A percentile compares a stretch with the other conserved stretches of the same genome.
These are phyloP conservation scores for Caenorhabditis briggsae DNA, from an alignment of 1,140 invertebrate genomes.

Conservation along the genomic window DNA sequence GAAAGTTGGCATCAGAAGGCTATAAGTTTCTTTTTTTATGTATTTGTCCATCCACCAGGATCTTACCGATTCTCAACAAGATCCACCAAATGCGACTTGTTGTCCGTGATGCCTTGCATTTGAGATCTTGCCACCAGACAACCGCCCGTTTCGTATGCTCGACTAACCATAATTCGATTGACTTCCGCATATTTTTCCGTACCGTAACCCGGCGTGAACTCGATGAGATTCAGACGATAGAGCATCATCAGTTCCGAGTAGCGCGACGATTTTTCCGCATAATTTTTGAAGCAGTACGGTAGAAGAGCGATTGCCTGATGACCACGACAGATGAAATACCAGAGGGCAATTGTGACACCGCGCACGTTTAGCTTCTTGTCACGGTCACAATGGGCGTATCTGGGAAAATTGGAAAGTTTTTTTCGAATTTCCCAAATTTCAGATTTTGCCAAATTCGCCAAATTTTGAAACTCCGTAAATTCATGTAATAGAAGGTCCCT, in stretches of 20 bases:
- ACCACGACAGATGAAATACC: conserved; percentile 65
- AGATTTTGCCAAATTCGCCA: too few relatives aligned
- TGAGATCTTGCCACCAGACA: conserved; percentile 65
- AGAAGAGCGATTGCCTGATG: conserved; percentile 64
- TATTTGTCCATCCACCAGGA: too few relatives aligned
- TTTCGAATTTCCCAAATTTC: too few relatives aligned
- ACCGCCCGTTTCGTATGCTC: conserved; percentile 60
- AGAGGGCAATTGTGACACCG: conserved; percentile 64
- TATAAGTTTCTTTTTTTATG: not conserved
- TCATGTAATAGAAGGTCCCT: too few relatives aligned
- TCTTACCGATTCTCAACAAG: conserved; percentile 59
- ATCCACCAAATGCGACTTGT: conserved; percentile 55
- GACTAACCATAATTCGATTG: conserved; percentile 63
- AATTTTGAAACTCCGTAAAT: too few relatives aligned
- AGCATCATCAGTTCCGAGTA: conserved; percentile 64
- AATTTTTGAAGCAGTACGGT: conserved; percentile 66
- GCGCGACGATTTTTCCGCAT: conserved; percentile 61
- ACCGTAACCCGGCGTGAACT: conserved; percentile 64
- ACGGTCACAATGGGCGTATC: conserved; percentile 52
- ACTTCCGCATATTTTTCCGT: conserved; percentile 65
- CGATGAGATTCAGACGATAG: conserved; percentile 66
- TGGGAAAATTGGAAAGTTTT: not conserved
- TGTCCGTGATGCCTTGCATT: conserved; percentile 65
- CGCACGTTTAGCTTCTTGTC: conserved; percentile 60
- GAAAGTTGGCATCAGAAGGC: conserved; percentile 66